phyloP scores from a whole-genome alignment of 2,888 invertebrate genomes.

The Agrochola lota region DNA sequence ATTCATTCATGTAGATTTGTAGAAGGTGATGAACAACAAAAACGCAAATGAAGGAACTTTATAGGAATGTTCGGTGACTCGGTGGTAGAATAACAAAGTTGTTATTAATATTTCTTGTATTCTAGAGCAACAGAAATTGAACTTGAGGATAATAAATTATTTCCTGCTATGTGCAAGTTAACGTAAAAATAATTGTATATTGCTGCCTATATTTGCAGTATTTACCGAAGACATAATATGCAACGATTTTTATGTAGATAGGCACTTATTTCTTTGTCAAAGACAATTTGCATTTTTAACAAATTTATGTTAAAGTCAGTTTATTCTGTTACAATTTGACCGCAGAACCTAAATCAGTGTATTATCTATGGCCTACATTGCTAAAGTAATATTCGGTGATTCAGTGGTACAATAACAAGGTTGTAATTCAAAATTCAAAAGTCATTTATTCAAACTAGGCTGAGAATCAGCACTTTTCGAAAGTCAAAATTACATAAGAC shows the following conservation, averaged over 20 bases:
- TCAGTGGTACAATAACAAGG: too few species aligned
- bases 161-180: conserved; percentile 1
- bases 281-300: background rate
- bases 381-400: too few species aligned
- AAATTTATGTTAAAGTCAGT: background rate
- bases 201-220: background rate
- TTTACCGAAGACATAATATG: background rate
- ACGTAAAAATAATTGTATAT: background rate
- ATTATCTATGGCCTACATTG: background rate
- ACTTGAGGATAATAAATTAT: conserved; percentile 13
- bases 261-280: background rate
- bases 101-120: background rate
- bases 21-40: too few species aligned
- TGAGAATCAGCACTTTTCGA: too few species aligned
- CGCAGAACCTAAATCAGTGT: background rate
- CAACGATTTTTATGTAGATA: too few species aligned
- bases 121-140: too few species aligned
- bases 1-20: too few species aligned
- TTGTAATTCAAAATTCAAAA: too few species aligned
- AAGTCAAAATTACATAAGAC: too few species aligned
- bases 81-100: background rate
- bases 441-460: too few species aligned
- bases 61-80: background rate
- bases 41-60: background rate
- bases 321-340: background rate